Evolutionary conservation across 1,140 invertebrate species (phyloP), one percentile per base, ranked within the genome.

Genomic region (Acromyrmex heyeri): DNA sequence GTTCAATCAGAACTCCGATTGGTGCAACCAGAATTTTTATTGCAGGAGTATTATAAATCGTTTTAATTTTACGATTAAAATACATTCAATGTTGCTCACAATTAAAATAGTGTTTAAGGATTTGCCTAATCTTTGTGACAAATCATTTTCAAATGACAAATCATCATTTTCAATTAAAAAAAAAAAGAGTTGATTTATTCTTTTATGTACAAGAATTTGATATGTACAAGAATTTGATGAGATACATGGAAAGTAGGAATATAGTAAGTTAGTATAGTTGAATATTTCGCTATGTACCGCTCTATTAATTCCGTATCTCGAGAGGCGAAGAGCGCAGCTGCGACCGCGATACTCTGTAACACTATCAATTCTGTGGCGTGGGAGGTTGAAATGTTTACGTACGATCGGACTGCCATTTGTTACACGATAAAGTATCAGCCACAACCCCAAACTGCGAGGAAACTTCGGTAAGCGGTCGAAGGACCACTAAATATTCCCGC

Each of bases 241-340:
- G 38, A 44, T 30, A 16, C 8, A 77, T 16, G 34, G 21, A 73
- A 73, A 73, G 50, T 24, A 48, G 21, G 16, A 21, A 53, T 59
- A 12, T 34, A 48, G 53, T 30, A 34, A 83, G 34, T 61, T 83
- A 34, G 18, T 24, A 62, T 50, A 24, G 69, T 61, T 59, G 24
- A 27, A 83, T 75, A 83, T 62, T 38, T 76, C 44, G 64, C 62
- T 65, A 62, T 69, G 38, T 65, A 61, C 30, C 69, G 85, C 86
- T 86, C 75, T 90, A 90, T 90, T 90, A 91, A 91, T 90, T 91
- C 76, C 86, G 64, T 91, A 91, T 91, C 89, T 91, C 86, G 82
- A 67, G 27, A 67, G n/a, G 53, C 79, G 79, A 78, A 75, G 61
- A 82, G 76, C 86, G 86, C 89, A 91, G 88, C 89, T 91, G 89